phyloP scores from a whole-genome alignment of 1,140 invertebrate genomes.

The Magallana gigas region DNA sequence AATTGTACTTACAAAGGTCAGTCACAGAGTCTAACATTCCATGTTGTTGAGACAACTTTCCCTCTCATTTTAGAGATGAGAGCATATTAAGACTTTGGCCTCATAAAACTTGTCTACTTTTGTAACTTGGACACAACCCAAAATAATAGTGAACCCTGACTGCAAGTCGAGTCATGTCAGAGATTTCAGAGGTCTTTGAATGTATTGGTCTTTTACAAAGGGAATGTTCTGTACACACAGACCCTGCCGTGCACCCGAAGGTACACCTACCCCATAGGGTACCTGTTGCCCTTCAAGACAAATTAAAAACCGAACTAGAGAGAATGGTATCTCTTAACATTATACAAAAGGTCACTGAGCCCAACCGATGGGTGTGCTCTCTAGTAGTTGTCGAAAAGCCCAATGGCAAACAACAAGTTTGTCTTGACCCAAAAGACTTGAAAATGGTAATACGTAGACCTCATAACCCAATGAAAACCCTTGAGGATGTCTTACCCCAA shows the following conservation, averaged over 20 bases:
- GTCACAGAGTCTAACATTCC: background rate
- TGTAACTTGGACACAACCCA: background rate
- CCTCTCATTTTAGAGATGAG: constrained; percentile 45
- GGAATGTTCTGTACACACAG: constrained; percentile 29
- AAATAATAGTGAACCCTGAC: background rate
- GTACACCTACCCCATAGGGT: constrained; percentile 50
- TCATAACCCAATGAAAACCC: constrained; percentile 45
- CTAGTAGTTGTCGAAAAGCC: constrained; percentile 46
- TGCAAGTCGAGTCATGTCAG: background rate
- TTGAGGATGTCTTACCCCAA: constrained; percentile 52
- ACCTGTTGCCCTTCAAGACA: constrained; percentile 50
- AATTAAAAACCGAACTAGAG: constrained; percentile 61
- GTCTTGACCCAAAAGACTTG: no score
- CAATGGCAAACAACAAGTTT: background rate
- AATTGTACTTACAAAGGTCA: constrained; percentile 23
- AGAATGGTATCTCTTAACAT: constrained; percentile 51
- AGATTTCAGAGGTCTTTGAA: constrained; percentile 35
- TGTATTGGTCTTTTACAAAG: constrained; percentile 28
- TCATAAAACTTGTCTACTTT: constrained; percentile 50
- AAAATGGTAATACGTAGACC: constrained; percentile 29
- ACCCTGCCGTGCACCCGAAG: background rate
- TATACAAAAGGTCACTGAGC: constrained; percentile 60
- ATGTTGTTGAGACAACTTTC: constrained; percentile 44
- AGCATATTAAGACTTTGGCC: constrained; percentile 37
- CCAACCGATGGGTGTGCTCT: constrained; percentile 63